Percentiles rank a stretch among this genome's conserved stretches.
Evolutionary conservation across 2,888 invertebrate species (phyloP).

Genomic region (Harpagoxenus sublaevis): DNA sequence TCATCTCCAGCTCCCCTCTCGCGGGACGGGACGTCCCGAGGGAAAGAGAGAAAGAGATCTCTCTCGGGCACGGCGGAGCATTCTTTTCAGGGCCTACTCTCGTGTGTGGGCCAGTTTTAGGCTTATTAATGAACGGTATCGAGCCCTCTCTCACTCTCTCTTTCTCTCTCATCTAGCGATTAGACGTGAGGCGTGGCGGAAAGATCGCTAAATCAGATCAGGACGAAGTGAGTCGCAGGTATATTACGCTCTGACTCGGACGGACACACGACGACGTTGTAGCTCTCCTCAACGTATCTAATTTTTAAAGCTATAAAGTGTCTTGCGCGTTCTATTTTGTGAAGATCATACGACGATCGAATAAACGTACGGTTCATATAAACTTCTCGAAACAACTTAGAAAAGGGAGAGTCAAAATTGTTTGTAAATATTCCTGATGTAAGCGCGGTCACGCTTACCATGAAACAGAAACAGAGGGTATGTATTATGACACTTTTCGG

Average conservation of each 20-base stretch:
- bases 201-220: constrained; percentile 85
- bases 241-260: constrained; percentile 53
- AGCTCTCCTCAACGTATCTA: background rate
- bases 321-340: background rate
- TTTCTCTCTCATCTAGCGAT: constrained; percentile 81
- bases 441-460: background rate
- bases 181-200: constrained; percentile 84
- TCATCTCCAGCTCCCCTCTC: constrained; percentile 54
- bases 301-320: background rate
- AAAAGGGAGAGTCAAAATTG: background rate
- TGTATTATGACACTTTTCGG: background rate
- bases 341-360: background rate
- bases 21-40: background rate
- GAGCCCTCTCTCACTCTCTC: constrained; percentile 55
- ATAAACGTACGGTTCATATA: background rate
- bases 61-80: constrained; percentile 52
- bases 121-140: constrained; percentile 83
- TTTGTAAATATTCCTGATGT: background rate
- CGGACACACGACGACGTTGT: constrained; percentile 39
- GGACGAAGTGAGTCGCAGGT: constrained; percentile 60
- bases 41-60: constrained; percentile 20
- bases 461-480: background rate
- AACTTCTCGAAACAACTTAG: background rate
- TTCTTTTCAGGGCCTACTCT: constrained; percentile 55
- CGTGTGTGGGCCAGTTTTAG: constrained; percentile 83